Base-by-base conservation (phyloP, 2,888 invertebrate genomes). In the Julus scandinavius region DNA sequence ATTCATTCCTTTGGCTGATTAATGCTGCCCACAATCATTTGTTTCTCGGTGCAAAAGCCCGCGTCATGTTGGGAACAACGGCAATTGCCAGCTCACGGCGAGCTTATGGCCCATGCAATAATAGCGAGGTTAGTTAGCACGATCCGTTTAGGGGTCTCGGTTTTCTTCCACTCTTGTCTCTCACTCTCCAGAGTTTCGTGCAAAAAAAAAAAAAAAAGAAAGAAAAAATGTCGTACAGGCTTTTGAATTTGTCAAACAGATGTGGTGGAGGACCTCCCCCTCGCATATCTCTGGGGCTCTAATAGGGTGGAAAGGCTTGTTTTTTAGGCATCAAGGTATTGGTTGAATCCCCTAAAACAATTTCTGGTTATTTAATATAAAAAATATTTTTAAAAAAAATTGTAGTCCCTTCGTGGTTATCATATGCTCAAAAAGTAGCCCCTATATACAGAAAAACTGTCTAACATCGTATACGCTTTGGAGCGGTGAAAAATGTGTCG, bases 1-100 rank as follows among this genome's bases (percentile, higher is more conserved):
- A 87, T 87, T 87, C 87, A 80, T 87, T 87, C 87, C 72, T 72
- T 72, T 7, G 63, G 40, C 50, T 87, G 87, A 87, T 87, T 87
- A 87, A 87, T 87, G 87, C 49, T 87, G 87, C 41, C 80, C 72
- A 72, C 40, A 72, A 80, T 80, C 87, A 49, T 87, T 87, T 87
- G 87, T 87, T 87, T 87, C 54, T 45, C 87, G 38, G 87, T 54
- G 54, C 87, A 85, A 85, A 49, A 49, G 13, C 85, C 49, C 85
- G 41, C 49, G 87, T 49, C 87, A 87, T 54, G 87, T 87, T 58
- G 87, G 50, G 17, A 87, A 54, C 87, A 58, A 87, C 54, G 72
- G 72, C 72, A 72, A 29, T 72, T 29, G 72, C 29, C 29, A 29
- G 72, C 29, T 72, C 72, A 72, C 29, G 72, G 72, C 72, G 29